Evolutionary conservation across 1,140 invertebrate species (phyloP).

Genomic region (Pentalonia nigronervosa): DNA sequence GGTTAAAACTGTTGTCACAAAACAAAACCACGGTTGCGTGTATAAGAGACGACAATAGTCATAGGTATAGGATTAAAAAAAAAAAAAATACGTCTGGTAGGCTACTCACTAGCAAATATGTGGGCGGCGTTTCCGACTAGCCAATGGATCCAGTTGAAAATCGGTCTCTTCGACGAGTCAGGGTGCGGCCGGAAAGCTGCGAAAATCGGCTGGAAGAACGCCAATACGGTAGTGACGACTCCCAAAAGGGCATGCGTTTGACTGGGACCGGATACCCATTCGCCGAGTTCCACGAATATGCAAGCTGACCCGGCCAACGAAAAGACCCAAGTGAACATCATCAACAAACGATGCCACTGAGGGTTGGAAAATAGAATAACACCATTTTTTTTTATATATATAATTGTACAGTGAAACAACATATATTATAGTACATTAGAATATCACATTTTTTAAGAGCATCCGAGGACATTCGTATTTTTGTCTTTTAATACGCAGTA

Average conservation of each 20-base stretch:
- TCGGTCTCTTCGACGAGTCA: constrained; percentile 76
- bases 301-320: constrained; percentile 80
- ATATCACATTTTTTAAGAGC: too few relatives aligned
- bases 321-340: constrained; percentile 82
- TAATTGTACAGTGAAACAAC: not conserved
- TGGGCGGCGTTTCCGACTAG: constrained; percentile 90
- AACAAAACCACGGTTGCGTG: not conserved
- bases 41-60: not conserved
- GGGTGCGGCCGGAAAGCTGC: constrained; percentile 87
- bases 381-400: too few relatives aligned
- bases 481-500: too few relatives aligned
- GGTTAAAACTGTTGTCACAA: constrained; percentile 78
- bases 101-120: constrained; percentile 82
- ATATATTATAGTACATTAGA: not conserved
- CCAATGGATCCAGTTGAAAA: constrained; percentile 97
- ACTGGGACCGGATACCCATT: constrained; percentile 73
- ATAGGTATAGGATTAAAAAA: not conserved
- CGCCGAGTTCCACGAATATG: constrained; percentile 83
- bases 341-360: constrained; percentile 85
- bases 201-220: constrained; percentile 88
- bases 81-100: not conserved
- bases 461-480: too few relatives aligned
- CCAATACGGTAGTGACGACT: constrained; percentile 77
- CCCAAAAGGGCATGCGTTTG: constrained; percentile 86
- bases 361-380: not conserved